phyloP scores from a whole-genome alignment of 2,888 invertebrate genomes.

The Tetragonisca angustula region DNA sequence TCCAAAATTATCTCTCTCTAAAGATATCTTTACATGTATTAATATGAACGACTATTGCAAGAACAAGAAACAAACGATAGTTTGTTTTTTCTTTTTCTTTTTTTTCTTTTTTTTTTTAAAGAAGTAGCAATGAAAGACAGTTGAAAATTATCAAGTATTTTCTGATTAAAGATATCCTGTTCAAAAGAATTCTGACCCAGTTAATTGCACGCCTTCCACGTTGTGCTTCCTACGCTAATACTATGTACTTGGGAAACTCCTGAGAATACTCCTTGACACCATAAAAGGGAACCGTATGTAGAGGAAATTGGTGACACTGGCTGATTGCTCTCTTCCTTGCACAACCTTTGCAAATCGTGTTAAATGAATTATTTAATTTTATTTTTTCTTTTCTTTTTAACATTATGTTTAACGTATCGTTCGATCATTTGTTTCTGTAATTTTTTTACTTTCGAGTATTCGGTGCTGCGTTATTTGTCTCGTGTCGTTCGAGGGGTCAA shows the following conservation, averaged over 20 bases:
- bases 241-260: conserved; percentile 55
- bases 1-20: not conserved
- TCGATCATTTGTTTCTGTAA: not conserved
- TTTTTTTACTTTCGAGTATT: not conserved
- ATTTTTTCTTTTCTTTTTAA: not conserved
- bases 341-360: too few species aligned
- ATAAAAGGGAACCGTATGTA: conserved; percentile 22
- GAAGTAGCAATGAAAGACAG: not conserved
- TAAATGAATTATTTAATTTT: not conserved
- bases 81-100: too few species aligned
- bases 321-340: conserved; percentile 16
- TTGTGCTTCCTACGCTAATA: conserved; percentile 24
- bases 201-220: conserved; percentile 54
- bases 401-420: not conserved
- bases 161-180: not conserved
- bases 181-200: conserved; percentile 31
- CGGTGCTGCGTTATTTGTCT: not conserved
- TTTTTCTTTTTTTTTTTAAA: not conserved
- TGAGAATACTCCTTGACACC: conserved; percentile 57
- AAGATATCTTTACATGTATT: too few species aligned
- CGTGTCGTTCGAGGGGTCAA: not conserved
- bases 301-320: conserved; percentile 48
- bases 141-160: not conserved
- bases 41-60: too few species aligned
- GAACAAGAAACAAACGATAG: not conserved